Evolutionary conservation across 2,113 vertebrate genomes (phyloP).

Genomic region (Origma solitaria): DNA sequence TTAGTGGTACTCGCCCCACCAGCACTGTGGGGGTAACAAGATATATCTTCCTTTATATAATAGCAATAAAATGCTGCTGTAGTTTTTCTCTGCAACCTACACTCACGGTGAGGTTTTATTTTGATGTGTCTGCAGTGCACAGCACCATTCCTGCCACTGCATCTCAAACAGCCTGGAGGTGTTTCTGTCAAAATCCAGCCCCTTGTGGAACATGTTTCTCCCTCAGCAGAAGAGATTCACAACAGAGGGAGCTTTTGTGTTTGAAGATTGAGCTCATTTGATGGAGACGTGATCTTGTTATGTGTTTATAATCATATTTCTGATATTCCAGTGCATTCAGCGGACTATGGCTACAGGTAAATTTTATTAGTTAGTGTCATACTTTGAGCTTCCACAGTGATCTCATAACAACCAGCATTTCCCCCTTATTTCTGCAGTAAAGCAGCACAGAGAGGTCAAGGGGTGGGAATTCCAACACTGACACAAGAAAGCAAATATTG

Average conservation of each 20-base stretch:
- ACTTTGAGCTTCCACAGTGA: background rate
- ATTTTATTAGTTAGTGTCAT: background rate
- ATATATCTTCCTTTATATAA: background rate
- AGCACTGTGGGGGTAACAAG: accelerated
- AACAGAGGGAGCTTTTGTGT: background rate
- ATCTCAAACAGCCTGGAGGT: background rate
- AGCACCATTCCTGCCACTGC: background rate
- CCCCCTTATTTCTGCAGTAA: background rate
- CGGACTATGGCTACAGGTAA: background rate
- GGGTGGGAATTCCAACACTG: background rate
- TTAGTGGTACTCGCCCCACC: background rate
- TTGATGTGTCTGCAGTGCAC: background rate
- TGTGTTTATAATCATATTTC: accelerated
- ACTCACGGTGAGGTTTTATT: accelerated
- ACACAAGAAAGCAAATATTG: background rate
- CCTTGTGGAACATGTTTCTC: accelerated
- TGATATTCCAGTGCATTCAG: background rate
- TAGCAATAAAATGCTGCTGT: background rate
- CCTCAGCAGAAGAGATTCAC: background rate
- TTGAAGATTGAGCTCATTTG: background rate
- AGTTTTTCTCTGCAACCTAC: background rate
- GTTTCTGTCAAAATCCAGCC: background rate
- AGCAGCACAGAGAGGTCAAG: background rate
- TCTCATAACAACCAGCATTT: background rate
- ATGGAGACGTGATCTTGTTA: background rate